Evolutionary conservation across 2,113 vertebrate species (phyloP).

Genomic region (Nymphicus hollandicus): DNA sequence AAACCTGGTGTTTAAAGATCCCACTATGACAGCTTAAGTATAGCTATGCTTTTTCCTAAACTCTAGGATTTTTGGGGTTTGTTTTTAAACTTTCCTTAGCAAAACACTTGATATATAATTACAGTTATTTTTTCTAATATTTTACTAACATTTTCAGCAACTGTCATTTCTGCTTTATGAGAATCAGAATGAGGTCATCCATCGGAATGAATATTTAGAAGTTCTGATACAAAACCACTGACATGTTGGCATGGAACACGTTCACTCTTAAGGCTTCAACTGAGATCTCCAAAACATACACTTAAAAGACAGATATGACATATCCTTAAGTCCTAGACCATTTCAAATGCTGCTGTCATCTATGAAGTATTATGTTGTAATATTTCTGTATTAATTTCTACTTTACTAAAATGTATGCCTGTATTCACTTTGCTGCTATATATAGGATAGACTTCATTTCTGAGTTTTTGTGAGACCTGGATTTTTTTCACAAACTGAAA

Average conservation of each 20-base stretch:
- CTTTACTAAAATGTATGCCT: background rate
- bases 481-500: background rate
- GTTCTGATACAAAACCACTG: background rate
- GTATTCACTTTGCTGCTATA: background rate
- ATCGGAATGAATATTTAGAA: background rate
- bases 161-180: background rate
- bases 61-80: background rate
- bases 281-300: background rate
- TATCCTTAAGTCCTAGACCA: background rate
- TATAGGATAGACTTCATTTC: background rate
- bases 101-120: background rate
- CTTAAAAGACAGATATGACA: background rate
- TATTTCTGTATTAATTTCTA: background rate
- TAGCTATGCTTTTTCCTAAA: background rate
- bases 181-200: background rate
- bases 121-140: background rate
- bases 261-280: background rate
- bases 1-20: background rate
- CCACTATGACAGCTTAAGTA: background rate
- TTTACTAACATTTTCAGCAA: background rate
- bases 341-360: background rate
- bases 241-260: background rate
- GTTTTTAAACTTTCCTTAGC: background rate
- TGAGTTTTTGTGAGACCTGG: background rate
- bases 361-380: background rate